Base-by-base conservation (phyloP, 2,888 invertebrate genomes). In the Nymphalis c-album region DNA sequence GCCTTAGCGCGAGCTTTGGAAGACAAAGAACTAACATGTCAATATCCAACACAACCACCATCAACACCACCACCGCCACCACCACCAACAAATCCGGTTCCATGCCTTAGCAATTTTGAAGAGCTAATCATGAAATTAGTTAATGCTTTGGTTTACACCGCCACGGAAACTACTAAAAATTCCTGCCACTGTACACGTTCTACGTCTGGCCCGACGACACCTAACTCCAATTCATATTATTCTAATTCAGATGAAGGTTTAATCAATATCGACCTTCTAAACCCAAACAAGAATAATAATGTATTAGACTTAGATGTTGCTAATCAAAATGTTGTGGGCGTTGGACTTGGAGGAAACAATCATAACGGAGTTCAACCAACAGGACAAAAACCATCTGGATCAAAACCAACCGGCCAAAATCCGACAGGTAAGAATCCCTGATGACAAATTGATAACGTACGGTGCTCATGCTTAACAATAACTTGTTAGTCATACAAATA, bases 101-200 rank as follows among this genome's bases (percentile, higher is more conserved):
- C 68, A 18, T 57, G 50, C 46, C 45, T 51, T 1, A 68, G 73
- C 45, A 76, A 80, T 35, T 75, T 83, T 40, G 87, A 88, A 68
- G 85, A 85, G 64, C 79, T 90, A 18, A 85, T 90, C 10, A 77
- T 84, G 73, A 88, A 85, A 69, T 75, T 90, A 46, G 81, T 89
- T 16, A 87, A 88, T 63, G 90, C 88, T 10, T 73, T 90, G 26
- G 81, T 90, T 22, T 82, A 80, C 40, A 84, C 83, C 3, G 80
- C 85, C 16, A 82, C 85, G 1, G 81, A 83, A 57, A 66, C 55
- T 10, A 53, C 63, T 8, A 62, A 79, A 20, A 64, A 60, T 51
- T 61, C 48, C 6, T 71, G 67, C 47, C 63, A 65, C 8, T 71
- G 71, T 48, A 45, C 65, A 7, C 51, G 60, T 48, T 53, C 58